These are phyloP conservation scores for Mus caroli DNA, from an alignment of 2,797 vertebrate genomes.

Conservation along the genomic window DNA sequence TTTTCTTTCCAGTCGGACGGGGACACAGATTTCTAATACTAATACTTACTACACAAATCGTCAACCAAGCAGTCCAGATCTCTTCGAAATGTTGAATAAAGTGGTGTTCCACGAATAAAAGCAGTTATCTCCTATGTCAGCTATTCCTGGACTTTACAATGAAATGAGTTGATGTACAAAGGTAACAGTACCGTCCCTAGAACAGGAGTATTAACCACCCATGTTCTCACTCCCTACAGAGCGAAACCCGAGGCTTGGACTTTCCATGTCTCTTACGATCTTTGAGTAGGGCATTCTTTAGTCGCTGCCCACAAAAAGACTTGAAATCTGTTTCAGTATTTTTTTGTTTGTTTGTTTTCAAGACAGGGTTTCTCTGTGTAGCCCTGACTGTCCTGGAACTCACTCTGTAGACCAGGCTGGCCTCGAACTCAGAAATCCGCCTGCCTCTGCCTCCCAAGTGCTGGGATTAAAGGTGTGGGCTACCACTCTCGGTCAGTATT, in stretches of 20 bases:
- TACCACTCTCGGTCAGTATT: too few relatives aligned
- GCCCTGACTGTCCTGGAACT: too few relatives aligned
- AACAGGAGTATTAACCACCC: not conserved
- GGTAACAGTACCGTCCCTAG: not conserved
- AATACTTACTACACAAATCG: not conserved
- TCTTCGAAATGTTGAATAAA: not conserved
- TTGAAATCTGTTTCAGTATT: not conserved
- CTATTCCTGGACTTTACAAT: not conserved
- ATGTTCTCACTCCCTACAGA: not conserved
- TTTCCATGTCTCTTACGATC: not conserved
- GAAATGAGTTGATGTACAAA: not conserved
- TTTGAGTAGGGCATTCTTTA: not conserved
- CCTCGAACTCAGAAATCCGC: too few relatives aligned
- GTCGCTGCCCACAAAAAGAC: not conserved
- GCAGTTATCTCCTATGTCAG: not conserved
- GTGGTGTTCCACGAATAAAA: not conserved
- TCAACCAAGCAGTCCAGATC: not conserved
- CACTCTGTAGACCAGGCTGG: too few relatives aligned
- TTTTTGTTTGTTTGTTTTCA: too few relatives aligned
- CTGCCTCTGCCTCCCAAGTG: too few relatives aligned
- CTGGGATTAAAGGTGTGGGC: too few relatives aligned
- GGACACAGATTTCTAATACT: not conserved
- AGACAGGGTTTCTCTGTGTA: too few relatives aligned
- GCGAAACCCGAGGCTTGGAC: not conserved
- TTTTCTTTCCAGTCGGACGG: not conserved